phyloP scores from a whole-genome alignment of 1,140 invertebrate genomes.

The Zelostemma sp. region DNA sequence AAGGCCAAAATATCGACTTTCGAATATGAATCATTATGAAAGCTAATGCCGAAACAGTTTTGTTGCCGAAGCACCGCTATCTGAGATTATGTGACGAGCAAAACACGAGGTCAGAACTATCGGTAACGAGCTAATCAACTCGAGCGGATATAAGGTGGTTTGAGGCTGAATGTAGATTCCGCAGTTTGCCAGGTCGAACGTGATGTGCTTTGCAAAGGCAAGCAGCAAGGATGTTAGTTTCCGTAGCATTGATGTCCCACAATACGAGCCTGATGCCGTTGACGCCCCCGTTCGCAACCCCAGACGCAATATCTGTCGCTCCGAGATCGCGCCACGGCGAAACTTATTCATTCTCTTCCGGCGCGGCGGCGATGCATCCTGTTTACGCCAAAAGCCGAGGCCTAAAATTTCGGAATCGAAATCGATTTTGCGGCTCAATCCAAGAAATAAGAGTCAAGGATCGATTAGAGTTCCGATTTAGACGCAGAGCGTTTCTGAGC shows the following conservation, averaged over 20 bases:
- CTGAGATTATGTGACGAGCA: too few species aligned
- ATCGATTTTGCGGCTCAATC: background rate
- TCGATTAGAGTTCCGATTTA: too few species aligned
- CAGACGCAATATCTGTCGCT: constrained; percentile 47
- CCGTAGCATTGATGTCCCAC: constrained; percentile 55
- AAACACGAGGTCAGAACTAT: constrained; percentile 39
- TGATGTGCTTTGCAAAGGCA: constrained; percentile 36
- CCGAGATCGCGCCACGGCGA: constrained; percentile 53
- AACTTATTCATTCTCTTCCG: constrained; percentile 59
- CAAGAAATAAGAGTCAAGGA: too few species aligned
- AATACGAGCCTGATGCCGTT: constrained; percentile 61
- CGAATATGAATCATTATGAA: too few species aligned
- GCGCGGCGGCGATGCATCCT: constrained; percentile 43
- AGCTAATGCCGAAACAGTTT: too few species aligned
- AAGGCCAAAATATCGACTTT: too few species aligned
- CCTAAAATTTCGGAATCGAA: background rate
- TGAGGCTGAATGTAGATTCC: constrained; percentile 50
- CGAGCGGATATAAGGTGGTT: constrained; percentile 47
- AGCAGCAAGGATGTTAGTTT: constrained; percentile 53
- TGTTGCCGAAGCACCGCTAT: too few species aligned
- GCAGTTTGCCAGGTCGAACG: constrained; percentile 20
- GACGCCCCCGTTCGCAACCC: constrained; percentile 60
- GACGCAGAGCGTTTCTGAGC: too few species aligned
- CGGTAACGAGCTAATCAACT: constrained; percentile 51
- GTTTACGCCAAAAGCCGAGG: background rate